Conservation (phyloP, 2,113 vertebrate species). For the Salvelinus fontinalis region DNA sequence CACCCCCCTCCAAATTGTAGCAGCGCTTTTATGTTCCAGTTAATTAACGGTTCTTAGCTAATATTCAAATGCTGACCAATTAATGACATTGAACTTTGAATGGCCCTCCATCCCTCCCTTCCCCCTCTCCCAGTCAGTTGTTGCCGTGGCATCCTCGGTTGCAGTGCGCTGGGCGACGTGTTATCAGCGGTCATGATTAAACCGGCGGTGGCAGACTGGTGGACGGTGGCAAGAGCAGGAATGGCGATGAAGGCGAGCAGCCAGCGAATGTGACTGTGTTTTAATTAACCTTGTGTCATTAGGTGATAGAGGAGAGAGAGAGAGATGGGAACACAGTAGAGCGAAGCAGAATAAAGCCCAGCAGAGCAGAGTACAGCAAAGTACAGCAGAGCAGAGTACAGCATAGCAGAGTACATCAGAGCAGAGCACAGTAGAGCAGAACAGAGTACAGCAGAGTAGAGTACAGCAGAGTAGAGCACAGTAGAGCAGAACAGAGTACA, state of each 20-base stretch:
- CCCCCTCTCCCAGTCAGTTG: slow-evolving; percentile 32
- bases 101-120: slow-evolving; percentile 46
- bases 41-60: slow-evolving; percentile 83
- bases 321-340: background rate
- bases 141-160: slow-evolving; percentile 61
- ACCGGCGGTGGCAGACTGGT: slow-evolving; percentile 58
- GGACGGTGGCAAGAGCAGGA: slow-evolving; percentile 24
- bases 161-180: slow-evolving; percentile 59
- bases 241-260: slow-evolving; percentile 76
- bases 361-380: too few relatives aligned
- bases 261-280: slow-evolving; percentile 71
- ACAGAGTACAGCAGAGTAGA: too few relatives aligned
- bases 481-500: too few relatives aligned
- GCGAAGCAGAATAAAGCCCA: too few relatives aligned
- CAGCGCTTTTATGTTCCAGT: slow-evolving; percentile 80
- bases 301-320: slow-evolving; percentile 45
- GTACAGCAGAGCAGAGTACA: too few relatives aligned
- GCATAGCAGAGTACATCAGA: too few relatives aligned
- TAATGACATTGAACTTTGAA: slow-evolving; percentile 85
- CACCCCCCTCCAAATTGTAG: slow-evolving; percentile 45
- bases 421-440: too few relatives aligned
- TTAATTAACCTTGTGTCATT: slow-evolving; percentile 88
- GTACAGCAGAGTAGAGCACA: too few relatives aligned
- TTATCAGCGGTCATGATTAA: slow-evolving; percentile 62
- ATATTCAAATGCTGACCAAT: slow-evolving; percentile 87